Evolutionary conservation across 1,140 invertebrate species (phyloP).

Genomic region (Drosophila biarmipes): DNA sequence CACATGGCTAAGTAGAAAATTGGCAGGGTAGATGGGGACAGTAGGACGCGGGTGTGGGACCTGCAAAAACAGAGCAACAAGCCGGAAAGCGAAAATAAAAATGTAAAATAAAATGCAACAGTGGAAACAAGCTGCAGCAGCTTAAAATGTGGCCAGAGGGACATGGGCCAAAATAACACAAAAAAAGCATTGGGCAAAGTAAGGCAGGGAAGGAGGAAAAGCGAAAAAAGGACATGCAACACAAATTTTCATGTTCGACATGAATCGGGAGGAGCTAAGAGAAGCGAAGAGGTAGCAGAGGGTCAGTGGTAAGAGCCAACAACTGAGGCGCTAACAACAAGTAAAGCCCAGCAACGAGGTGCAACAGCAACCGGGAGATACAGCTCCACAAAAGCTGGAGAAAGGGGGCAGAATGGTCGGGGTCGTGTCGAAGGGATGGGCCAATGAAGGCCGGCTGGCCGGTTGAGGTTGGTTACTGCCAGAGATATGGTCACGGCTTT

Average conservation of each 20-base stretch:
- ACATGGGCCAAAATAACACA: conserved; percentile 25
- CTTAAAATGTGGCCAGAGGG: conserved; percentile 51
- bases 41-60: neutral
- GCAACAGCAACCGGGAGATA: conserved; percentile 19
- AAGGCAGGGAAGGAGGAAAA: conserved; percentile 11
- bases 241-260: conserved; percentile 78
- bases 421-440: neutral
- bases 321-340: conserved; percentile 43
- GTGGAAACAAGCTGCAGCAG: conserved; percentile 39
- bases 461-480: conserved; percentile 41
- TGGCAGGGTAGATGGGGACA: conserved; percentile 4
- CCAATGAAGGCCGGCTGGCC: conserved; percentile 4
- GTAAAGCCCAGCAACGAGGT: conserved; percentile 50
- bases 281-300: conserved; percentile 10
- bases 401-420: neutral
- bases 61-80: conserved; percentile 44
- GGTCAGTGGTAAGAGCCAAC: conserved; percentile 36
- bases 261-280: conserved; percentile 49
- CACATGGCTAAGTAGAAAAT: conserved; percentile 41
- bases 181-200: conserved; percentile 6
- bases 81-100: conserved; percentile 56
- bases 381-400: neutral
- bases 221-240: conserved; percentile 60
- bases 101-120: conserved; percentile 55
- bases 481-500: conserved; percentile 67